A percentile compares a stretch with the other conserved stretches of the same genome.
phyloP scores from a whole-genome alignment of 23 tunicate species.

The Trididemnum miniatum region DNA sequence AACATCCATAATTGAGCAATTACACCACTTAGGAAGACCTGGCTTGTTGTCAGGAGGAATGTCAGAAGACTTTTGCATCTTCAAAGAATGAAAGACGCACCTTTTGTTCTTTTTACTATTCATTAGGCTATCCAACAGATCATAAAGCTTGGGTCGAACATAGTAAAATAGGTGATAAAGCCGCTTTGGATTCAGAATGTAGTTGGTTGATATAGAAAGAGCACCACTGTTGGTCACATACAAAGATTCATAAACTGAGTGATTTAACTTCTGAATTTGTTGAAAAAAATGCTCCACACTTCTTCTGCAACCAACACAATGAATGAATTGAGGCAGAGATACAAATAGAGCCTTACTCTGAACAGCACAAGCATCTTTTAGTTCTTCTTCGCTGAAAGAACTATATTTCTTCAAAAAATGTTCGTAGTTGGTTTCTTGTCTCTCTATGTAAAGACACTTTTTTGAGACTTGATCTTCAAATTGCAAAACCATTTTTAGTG shows the following conservation, averaged over 20 bases:
- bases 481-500: slow-evolving; percentile 47
- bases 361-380: slow-evolving; percentile 52
- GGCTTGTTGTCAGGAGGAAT: slow-evolving; percentile 31
- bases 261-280: slow-evolving; percentile 44
- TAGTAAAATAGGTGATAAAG: slow-evolving; percentile 55
- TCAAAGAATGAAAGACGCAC: slow-evolving; percentile 81
- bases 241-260: slow-evolving; percentile 61
- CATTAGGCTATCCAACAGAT: slow-evolving; percentile 37
- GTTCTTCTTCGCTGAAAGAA: slow-evolving; percentile 37
- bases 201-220: slow-evolving; percentile 37
- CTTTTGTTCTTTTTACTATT: slow-evolving; percentile 74
- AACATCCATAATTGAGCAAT: slow-evolving; percentile 75
- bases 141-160: slow-evolving; percentile 52
- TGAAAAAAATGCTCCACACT: slow-evolving; percentile 74
- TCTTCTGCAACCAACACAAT: slow-evolving; percentile 87
- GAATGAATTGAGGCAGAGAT: slow-evolving; percentile 51
- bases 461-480: slow-evolving; percentile 61
- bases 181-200: slow-evolving; percentile 38
- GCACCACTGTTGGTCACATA: slow-evolving; percentile 31
- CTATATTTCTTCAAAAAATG: slow-evolving; percentile 49
- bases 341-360: slow-evolving; percentile 48
- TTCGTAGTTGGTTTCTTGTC: slow-evolving; percentile 18
- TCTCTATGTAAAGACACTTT: not conserved
- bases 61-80: slow-evolving; percentile 73
- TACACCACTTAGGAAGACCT: slow-evolving; percentile 50